Evolutionary conservation across 2,113 vertebrate genomes (phyloP).

Genomic region (Cyprinodon tularosa): DNA sequence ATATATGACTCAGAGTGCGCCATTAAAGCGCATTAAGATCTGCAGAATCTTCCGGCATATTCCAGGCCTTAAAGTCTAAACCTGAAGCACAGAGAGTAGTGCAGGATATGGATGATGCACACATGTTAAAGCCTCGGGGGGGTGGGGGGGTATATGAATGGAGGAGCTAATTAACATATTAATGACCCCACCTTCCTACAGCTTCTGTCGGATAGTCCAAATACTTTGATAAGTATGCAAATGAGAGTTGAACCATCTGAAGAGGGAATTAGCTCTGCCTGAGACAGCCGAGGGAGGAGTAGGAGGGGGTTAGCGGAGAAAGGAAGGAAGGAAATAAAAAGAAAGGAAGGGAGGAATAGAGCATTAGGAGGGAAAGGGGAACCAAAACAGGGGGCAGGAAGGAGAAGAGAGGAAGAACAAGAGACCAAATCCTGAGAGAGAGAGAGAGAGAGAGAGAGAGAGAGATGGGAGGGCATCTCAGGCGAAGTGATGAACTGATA

Average conservation of each 20-base stretch:
- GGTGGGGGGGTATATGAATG: slow-evolving; percentile 47
- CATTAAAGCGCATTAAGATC: slow-evolving; percentile 31
- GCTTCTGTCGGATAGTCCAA: slow-evolving; percentile 83
- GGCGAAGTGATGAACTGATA: slow-evolving; percentile 67
- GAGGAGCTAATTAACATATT: slow-evolving; percentile 84
- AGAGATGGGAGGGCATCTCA: slow-evolving; percentile 26
- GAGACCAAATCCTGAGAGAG: slow-evolving; percentile 28
- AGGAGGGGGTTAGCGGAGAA: slow-evolving; percentile 17
- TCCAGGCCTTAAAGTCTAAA: slow-evolving; percentile 56
- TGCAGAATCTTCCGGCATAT: slow-evolving; percentile 62
- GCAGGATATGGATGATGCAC: slow-evolving; percentile 69
- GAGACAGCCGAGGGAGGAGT: slow-evolving; percentile 57
- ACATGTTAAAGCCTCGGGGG: slow-evolving; percentile 41
- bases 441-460: slow-evolving; percentile 12
- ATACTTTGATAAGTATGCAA: slow-evolving; percentile 87
- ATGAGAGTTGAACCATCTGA: slow-evolving; percentile 78
- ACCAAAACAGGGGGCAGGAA: slow-evolving; percentile 24
- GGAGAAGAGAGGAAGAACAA: slow-evolving; percentile 38
- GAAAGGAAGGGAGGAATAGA: slow-evolving; percentile 30
- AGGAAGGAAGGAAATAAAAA: slow-evolving; percentile 34
- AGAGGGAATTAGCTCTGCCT: slow-evolving; percentile 80
- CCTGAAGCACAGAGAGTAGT: slow-evolving; percentile 56
- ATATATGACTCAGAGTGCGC: slow-evolving; percentile 7
- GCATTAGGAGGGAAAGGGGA: slow-evolving; percentile 16
- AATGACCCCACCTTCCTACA: slow-evolving; percentile 83